A percentile compares a stretch with the other conserved stretches of the same genome.
phyloP scores from a whole-genome alignment of 2,797 vertebrate species.

The Sitta carolinensis region DNA sequence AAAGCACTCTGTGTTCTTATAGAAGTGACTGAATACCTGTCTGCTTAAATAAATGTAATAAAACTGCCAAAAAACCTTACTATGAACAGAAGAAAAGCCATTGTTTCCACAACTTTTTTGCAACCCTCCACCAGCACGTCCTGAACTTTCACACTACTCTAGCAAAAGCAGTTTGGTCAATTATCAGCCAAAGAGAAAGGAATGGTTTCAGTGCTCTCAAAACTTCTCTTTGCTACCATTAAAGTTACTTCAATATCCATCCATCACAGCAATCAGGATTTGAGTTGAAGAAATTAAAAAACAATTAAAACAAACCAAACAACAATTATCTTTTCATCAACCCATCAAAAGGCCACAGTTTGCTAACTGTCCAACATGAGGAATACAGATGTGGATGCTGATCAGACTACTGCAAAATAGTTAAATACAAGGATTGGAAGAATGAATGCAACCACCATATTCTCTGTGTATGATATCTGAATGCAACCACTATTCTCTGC shows the following conservation, averaged over 20 bases:
- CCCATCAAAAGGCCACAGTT: background rate
- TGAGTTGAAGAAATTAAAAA: background rate
- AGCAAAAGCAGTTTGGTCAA: background rate
- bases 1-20: background rate
- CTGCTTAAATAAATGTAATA: background rate
- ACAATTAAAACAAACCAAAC: background rate
- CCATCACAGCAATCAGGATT: background rate
- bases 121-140: background rate
- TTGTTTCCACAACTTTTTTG: background rate
- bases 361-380: background rate
- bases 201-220: background rate
- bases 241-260: background rate
- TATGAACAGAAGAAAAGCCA: background rate
- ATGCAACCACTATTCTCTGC: background rate
- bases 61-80: background rate
- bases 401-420: background rate
- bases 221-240: background rate
- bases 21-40: background rate
- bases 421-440: background rate
- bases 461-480: background rate
- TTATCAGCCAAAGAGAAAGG: background rate
- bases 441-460: background rate
- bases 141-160: background rate
- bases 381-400: background rate
- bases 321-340: background rate